A percentile compares a stretch with the other conserved stretches of the same genome.
Conservation (phyloP, 2,113 vertebrate genomes). For the Zapus hudsonius region DNA sequence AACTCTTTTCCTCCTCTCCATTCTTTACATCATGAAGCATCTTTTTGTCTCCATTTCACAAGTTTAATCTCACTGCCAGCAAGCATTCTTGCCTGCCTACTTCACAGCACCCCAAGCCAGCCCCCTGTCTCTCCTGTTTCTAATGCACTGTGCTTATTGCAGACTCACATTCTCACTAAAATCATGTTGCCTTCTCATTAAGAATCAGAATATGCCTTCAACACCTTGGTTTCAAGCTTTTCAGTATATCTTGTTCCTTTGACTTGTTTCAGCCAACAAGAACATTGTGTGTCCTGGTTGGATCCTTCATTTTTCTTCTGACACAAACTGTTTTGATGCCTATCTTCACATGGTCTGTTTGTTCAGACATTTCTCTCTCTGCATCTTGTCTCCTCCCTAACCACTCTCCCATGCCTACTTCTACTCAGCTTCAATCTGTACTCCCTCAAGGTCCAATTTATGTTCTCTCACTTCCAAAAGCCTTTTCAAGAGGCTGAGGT, state of each 20-base stretch:
- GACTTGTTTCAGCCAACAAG: slow-evolving; percentile 10
- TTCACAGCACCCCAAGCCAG: slow-evolving; percentile 17
- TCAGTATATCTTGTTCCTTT: background rate
- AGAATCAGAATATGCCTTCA: no score
- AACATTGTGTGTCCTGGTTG: slow-evolving; percentile 3
- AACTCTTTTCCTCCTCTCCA: slow-evolving; percentile 26
- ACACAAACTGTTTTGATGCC: slow-evolving; percentile 3
- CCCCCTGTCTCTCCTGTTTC: slow-evolving; percentile 8
- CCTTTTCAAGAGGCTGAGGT: background rate
- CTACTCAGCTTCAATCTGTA: background rate
- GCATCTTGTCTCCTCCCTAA: background rate
- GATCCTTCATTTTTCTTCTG: background rate
- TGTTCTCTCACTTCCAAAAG: background rate
- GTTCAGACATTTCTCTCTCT: background rate
- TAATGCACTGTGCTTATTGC: slow-evolving; percentile 31
- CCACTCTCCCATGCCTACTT: background rate
- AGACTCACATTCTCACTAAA: no score
- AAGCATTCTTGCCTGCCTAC: slow-evolving; percentile 8
- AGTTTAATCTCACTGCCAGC: slow-evolving; percentile 35
- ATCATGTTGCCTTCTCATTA: no score
- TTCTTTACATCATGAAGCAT: slow-evolving; percentile 33
- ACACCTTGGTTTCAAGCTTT: slow-evolving; percentile 42
- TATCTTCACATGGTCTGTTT: slow-evolving; percentile 15
- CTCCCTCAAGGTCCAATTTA: slow-evolving; percentile 3
- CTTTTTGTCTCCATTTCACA: slow-evolving; percentile 54